Conservation (phyloP, 2,113 vertebrate genomes). For the Burhinus bistriatus region DNA sequence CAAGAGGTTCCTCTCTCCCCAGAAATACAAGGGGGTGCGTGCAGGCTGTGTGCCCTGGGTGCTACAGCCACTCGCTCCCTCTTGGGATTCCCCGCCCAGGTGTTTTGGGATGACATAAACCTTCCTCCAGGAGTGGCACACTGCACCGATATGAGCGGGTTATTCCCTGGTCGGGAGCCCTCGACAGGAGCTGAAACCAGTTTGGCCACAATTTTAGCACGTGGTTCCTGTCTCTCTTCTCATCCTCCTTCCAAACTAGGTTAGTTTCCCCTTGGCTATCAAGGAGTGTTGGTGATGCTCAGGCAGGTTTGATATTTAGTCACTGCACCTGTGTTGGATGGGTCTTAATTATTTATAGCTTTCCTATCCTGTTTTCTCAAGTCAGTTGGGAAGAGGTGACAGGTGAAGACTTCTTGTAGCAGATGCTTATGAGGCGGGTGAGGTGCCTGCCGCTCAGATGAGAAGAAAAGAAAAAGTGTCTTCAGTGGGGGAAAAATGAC, state of each 20-base stretch:
- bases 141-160: fast-evolving
- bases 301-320: slow-evolving; percentile 43
- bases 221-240: neutral
- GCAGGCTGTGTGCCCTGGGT: neutral
- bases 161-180: neutral
- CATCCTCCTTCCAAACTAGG: neutral
- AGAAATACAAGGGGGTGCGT: neutral
- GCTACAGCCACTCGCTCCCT: neutral
- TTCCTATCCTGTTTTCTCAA: slow-evolving; percentile 40
- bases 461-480: slow-evolving; percentile 61
- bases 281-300: neutral
- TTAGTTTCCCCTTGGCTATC: slow-evolving; percentile 29
- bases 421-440: slow-evolving; percentile 51
- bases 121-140: neutral
- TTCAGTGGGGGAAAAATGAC: slow-evolving; percentile 41
- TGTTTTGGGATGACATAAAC: neutral
- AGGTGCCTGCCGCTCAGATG: slow-evolving; percentile 42
- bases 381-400: slow-evolving; percentile 59
- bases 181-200: neutral
- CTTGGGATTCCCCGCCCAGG: fast-evolving
- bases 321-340: slow-evolving; percentile 22
- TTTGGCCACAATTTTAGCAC: neutral
- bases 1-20: neutral
- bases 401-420: slow-evolving; percentile 60
- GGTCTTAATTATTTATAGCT: slow-evolving; percentile 66